These are phyloP conservation scores for Typhlomys cinereus DNA, from an alignment of 2,113 vertebrate genomes.

Conservation along the genomic window DNA sequence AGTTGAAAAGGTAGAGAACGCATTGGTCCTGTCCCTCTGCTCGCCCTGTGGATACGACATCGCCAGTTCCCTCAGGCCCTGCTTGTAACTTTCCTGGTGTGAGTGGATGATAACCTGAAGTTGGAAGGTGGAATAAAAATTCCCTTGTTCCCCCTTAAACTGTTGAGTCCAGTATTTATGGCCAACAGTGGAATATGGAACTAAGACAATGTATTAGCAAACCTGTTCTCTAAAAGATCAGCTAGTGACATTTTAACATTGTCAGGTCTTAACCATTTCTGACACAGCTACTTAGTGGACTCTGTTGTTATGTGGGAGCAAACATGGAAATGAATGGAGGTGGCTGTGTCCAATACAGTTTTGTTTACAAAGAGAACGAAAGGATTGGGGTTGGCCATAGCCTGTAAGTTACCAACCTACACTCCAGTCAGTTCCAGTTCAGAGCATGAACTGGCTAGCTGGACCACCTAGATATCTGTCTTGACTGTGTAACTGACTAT, in stretches of 20 bases:
- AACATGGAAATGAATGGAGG: background rate
- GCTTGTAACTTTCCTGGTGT: too few relatives aligned
- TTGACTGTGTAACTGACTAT: background rate
- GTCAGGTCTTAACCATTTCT: background rate
- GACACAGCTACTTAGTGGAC: background rate
- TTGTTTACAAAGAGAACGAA: background rate
- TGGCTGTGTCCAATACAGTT: constrained; percentile 31
- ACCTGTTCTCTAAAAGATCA: background rate
- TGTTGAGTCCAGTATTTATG: too few relatives aligned
- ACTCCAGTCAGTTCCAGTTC: background rate
- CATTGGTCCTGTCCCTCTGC: too few relatives aligned
- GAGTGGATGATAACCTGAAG: too few relatives aligned
- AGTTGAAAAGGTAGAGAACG: too few relatives aligned
- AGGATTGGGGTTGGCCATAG: background rate
- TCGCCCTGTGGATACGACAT: too few relatives aligned
- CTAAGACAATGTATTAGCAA: too few relatives aligned
- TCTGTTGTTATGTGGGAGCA: background rate
- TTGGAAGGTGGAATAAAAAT: too few relatives aligned
- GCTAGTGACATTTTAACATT: background rate
- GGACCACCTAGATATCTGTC: background rate
- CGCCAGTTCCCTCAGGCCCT: too few relatives aligned
- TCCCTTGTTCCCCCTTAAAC: too few relatives aligned
- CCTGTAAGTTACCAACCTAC: background rate
- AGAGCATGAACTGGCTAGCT: background rate
- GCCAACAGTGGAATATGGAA: too few relatives aligned